These are phyloP conservation scores for Trachymyrmex cornetzi DNA, from an alignment of 1,140 invertebrate genomes.

Conservation along the genomic window DNA sequence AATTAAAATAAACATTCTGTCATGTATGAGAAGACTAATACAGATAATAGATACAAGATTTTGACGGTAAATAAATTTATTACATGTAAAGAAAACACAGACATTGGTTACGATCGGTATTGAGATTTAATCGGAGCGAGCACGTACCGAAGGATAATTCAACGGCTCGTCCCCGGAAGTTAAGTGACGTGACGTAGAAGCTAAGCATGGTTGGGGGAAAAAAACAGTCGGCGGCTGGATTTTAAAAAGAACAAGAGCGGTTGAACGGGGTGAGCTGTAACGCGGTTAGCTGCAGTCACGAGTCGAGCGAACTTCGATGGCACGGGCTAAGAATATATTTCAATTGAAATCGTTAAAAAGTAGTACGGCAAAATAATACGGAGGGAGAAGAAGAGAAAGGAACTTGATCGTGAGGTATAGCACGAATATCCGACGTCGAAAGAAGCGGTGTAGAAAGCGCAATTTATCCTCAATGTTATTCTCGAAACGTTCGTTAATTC, in stretches of 20 bases:
- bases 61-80: slow-evolving; percentile 1
- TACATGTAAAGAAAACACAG: neutral
- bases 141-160: slow-evolving; percentile 72
- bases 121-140: slow-evolving; percentile 66
- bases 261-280: slow-evolving; percentile 43
- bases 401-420: slow-evolving; percentile 29
- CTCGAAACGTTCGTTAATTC: slow-evolving; percentile 33
- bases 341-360: slow-evolving; percentile 62
- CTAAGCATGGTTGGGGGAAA: slow-evolving; percentile 55
- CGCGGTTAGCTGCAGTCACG: slow-evolving; percentile 67
- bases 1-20: slow-evolving; percentile 12
- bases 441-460: slow-evolving; percentile 2
- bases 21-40: neutral
- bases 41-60: neutral
- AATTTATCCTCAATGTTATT: slow-evolving; percentile 43
- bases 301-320: slow-evolving; percentile 66
- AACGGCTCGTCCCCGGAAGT: slow-evolving; percentile 72
- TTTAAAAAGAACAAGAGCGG: slow-evolving; percentile 62
- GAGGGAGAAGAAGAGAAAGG: slow-evolving; percentile 4
- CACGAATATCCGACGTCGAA: slow-evolving; percentile 34
- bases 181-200: slow-evolving; percentile 76
- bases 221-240: slow-evolving; percentile 53
- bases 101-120: slow-evolving; percentile 20
- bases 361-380: slow-evolving; percentile 58
- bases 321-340: slow-evolving; percentile 70